Evolutionary conservation across 2,113 vertebrate species (phyloP).

Genomic region (Scopus umbretta): DNA sequence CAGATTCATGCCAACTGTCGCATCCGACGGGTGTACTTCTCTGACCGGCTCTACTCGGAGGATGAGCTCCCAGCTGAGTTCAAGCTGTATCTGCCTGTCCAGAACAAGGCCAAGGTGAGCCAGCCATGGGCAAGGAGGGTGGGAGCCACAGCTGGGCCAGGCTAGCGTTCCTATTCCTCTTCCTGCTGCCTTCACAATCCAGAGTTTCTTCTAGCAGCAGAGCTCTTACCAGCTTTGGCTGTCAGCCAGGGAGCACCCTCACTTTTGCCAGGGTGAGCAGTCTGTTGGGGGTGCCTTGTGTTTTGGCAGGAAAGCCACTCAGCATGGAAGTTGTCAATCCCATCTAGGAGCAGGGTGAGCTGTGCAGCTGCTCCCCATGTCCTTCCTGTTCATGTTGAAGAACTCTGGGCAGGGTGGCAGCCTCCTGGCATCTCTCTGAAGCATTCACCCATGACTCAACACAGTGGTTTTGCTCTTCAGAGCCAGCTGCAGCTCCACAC

Average conservation of each 20-base stretch:
- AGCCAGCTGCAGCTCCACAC: background rate
- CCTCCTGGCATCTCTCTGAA: background rate
- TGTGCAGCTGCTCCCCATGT: background rate
- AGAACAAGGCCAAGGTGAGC: constrained; percentile 93
- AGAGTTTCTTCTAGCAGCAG: background rate
- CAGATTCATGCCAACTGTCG: constrained; percentile 97
- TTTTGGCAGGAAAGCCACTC: background rate
- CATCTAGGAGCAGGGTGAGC: background rate
- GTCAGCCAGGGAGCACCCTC: background rate
- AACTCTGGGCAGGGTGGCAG: background rate
- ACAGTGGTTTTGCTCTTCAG: background rate
- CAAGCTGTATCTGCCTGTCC: constrained; percentile 93
- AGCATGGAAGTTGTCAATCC: background rate
- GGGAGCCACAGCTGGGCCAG: background rate
- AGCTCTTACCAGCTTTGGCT: background rate
- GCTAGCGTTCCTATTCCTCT: background rate
- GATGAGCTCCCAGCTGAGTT: constrained; percentile 97
- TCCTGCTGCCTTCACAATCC: background rate
- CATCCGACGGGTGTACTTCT: constrained; percentile 95
- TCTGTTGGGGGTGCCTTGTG: background rate
- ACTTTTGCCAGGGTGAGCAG: background rate
- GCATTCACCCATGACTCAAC: background rate
- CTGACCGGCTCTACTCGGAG: constrained; percentile 94
- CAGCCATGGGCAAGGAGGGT: background rate
- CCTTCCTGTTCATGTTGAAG: background rate